These are phyloP conservation scores for Alosa sapidissima DNA, from an alignment of 2,797 vertebrate species.

Conservation along the genomic window DNA sequence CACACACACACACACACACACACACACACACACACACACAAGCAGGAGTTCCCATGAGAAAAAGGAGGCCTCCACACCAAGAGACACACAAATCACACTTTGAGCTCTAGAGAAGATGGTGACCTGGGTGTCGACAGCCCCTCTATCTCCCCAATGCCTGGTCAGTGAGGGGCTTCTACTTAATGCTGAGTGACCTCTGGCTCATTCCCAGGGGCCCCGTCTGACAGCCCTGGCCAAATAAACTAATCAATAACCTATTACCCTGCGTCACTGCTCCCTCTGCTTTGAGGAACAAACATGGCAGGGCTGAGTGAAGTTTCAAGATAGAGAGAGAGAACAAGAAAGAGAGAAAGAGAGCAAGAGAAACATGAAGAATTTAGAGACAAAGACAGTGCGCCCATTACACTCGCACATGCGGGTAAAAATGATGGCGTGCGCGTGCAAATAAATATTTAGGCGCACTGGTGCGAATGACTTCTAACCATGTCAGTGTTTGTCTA, in stretches of 20 bases:
- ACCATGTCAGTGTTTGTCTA: too few relatives aligned
- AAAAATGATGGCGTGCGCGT: too few relatives aligned
- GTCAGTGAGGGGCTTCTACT: neutral
- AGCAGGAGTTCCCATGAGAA: constrained; percentile 4
- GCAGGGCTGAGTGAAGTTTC: neutral
- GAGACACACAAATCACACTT: neutral
- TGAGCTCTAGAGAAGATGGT: neutral
- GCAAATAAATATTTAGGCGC: too few relatives aligned
- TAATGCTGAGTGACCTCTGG: constrained; percentile 14
- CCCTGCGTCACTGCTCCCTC: neutral
- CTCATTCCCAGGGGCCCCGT: neutral
- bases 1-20: constrained; percentile 2
- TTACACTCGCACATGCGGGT: too few relatives aligned
- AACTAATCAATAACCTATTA: constrained; percentile 17
- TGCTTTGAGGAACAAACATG: neutral
- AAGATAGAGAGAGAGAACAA: neutral
- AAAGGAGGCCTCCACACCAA: neutral
- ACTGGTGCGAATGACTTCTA: too few relatives aligned
- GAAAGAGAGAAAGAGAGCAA: neutral
- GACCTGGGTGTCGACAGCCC: neutral
- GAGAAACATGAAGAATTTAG: neutral
- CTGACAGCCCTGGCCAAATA: neutral
- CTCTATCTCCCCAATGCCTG: neutral
- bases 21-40: neutral
- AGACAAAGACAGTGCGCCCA: neutral